Conservation (phyloP, 2,113 vertebrate genomes). For the Mormyrus lacerda region DNA sequence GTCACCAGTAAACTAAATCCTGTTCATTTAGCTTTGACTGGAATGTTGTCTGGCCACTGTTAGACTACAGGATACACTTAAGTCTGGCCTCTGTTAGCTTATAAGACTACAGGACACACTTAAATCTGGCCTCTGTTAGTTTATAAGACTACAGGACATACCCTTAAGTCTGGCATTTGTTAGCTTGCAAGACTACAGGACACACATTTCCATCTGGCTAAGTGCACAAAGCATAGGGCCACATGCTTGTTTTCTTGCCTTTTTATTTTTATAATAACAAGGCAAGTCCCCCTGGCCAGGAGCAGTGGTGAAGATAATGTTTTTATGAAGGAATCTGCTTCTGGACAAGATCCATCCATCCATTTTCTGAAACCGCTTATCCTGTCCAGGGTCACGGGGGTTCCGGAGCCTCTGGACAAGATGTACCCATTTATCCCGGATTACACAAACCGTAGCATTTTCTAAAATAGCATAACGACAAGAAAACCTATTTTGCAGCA, state of each 20-base stretch:
- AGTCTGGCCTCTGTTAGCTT: not conserved
- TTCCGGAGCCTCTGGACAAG: not conserved
- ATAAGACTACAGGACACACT: not conserved
- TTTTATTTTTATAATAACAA: not conserved
- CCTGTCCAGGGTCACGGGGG: no score
- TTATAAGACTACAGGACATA: not conserved
- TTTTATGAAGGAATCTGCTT: not conserved
- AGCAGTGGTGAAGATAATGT: not conserved
- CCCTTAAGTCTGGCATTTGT: not conserved
- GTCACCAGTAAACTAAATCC: not conserved
- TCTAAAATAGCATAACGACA: not conserved
- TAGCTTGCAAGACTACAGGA: not conserved
- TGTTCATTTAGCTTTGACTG: not conserved
- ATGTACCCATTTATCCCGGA: not conserved
- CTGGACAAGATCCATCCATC: not conserved
- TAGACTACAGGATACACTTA: not conserved
- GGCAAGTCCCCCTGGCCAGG: not conserved
- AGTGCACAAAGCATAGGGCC: not conserved
- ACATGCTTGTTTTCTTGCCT: not conserved
- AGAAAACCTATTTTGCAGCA: not conserved
- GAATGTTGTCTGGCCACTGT: not conserved
- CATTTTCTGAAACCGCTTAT: no score
- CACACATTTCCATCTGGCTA: not conserved
- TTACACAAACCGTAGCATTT: not conserved
- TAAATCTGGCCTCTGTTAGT: not conserved